Evolutionary conservation across 2,113 vertebrate species (phyloP).

Genomic region (Protobothrops flavoviridis): DNA sequence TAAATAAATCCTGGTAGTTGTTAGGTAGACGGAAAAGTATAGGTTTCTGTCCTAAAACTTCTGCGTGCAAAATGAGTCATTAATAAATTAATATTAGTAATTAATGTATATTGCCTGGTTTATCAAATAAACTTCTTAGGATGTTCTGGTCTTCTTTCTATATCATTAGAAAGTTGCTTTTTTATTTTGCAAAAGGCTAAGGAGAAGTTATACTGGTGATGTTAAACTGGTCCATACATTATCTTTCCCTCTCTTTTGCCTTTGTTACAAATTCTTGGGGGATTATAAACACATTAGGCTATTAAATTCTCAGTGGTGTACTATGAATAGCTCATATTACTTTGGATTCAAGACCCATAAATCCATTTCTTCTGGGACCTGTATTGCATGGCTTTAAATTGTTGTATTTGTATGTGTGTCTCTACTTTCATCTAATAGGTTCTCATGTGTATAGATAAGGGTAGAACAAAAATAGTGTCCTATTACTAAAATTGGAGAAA

Average conservation of each 20-base stretch:
- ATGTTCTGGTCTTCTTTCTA: background rate
- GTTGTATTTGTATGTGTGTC: slow-evolving; percentile 16
- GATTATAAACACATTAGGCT: slow-evolving; percentile 50
- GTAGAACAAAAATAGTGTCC: background rate
- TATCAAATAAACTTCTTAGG: background rate
- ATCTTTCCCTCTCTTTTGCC: slow-evolving; percentile 41
- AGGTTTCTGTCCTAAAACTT: background rate
- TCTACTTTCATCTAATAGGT: background rate
- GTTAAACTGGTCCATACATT: slow-evolving; percentile 30
- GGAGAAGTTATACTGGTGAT: slow-evolving; percentile 50
- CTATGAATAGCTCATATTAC: slow-evolving; percentile 46
- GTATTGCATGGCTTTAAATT: slow-evolving; percentile 13
- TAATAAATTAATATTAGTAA: background rate
- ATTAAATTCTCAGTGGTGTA: slow-evolving; percentile 51
- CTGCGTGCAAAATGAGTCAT: background rate
- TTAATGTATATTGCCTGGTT: background rate
- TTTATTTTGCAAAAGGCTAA: background rate
- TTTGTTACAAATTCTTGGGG: slow-evolving; percentile 32
- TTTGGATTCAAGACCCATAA: slow-evolving; percentile 37
- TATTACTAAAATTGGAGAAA: slow-evolving; percentile 31
- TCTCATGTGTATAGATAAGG: background rate
- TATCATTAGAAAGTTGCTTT: background rate
- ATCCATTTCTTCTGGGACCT: slow-evolving; percentile 20
- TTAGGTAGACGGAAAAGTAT: background rate
- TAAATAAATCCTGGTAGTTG: background rate